A percentile compares a stretch with the other conserved stretches of the same genome.
These are phyloP conservation scores for Crocidura indochinensis DNA, from an alignment of 2,797 vertebrate genomes.

Conservation along the genomic window DNA sequence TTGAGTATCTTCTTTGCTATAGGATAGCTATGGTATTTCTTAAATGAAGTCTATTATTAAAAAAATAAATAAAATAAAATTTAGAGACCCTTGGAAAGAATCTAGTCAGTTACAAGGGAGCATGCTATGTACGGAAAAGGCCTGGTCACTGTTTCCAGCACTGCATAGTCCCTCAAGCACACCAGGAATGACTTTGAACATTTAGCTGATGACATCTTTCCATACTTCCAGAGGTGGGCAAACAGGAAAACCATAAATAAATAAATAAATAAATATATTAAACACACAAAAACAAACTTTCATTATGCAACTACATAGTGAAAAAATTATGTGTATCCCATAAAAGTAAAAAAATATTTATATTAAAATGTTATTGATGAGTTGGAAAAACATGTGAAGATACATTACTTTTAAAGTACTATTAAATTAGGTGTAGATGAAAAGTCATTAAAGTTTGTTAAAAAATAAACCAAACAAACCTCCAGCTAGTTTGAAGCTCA, in stretches of 20 bases:
- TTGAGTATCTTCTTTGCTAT: neutral
- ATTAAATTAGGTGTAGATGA: conserved; percentile 23
- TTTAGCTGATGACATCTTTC: too few relatives aligned
- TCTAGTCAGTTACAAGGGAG: too few relatives aligned
- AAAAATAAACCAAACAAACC: neutral
- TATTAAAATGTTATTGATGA: conserved; percentile 43
- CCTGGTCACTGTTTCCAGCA: too few relatives aligned
- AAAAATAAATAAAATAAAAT: too few relatives aligned
- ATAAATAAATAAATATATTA: too few relatives aligned
- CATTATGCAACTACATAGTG: conserved; percentile 38
- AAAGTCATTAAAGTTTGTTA: conserved; percentile 63
- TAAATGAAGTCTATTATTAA: neutral
- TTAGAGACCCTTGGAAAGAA: too few relatives aligned
- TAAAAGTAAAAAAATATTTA: conserved; percentile 10
- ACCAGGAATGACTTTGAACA: too few relatives aligned
- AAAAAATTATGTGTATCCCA: conserved; percentile 29
- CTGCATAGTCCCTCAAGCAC: too few relatives aligned
- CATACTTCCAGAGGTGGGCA: too few relatives aligned
- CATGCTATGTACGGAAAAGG: too few relatives aligned
- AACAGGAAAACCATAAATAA: too few relatives aligned
- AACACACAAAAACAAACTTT: neutral
- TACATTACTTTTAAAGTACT: conserved; percentile 58
- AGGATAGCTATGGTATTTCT: neutral
- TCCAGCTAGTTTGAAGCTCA: conserved; percentile 2
- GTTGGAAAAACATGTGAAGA: conserved; percentile 27